Base-by-base conservation (phyloP, 2,888 invertebrate genomes). In the Acanthopleura granulata region DNA sequence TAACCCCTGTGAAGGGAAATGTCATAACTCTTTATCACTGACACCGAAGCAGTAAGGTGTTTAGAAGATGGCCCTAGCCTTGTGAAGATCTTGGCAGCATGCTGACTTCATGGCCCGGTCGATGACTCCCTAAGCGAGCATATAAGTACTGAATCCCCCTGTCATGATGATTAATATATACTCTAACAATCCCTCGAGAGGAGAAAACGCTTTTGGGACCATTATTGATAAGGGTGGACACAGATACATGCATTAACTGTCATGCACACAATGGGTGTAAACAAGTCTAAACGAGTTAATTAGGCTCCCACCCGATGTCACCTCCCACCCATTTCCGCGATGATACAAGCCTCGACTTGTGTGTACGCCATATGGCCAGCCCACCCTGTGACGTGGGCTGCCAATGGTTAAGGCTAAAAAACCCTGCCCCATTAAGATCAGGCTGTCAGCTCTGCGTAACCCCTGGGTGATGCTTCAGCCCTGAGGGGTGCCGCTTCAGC, bases 251-350 rank as follows among this genome's bases (percentile, higher is more conserved):
- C 66, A 27, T 27, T 22, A 22, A 66, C 27, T 66, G 66, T 66
- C 66, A 66, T 66, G 66, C 66, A 27, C 57, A 57, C 57, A 22
- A 25, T 16, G 66, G 18, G 66, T 66, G 12, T 66, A 27, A 66
- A 25, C 66, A 25, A 27, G 22, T 27, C 66, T 66, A 27, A 66
- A 25, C 66, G 25, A 27, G 22, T 27, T 66, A 27, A 27, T 27
- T 66, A 66, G 29, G 66, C 25, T 66, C 66, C 66, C 66, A 66
- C 66, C 66, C 66, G 22, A 25, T 57, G 57, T 57, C 57, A 57
- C 57, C 57, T 66, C 66, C 66, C 66, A 22, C 66, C 66, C 66
- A 22, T 27, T 27, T 22, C 29, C 66, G 29, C 29, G 66, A 66
- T 22, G 66, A 22, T 12, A 22, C 66, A 66, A 66, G 29, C 29